A percentile compares a stretch with the other conserved stretches of the same genome.
Evolutionary conservation across 2,888 invertebrate genomes (phyloP).

Genomic region (Chirona hameri): DNA sequence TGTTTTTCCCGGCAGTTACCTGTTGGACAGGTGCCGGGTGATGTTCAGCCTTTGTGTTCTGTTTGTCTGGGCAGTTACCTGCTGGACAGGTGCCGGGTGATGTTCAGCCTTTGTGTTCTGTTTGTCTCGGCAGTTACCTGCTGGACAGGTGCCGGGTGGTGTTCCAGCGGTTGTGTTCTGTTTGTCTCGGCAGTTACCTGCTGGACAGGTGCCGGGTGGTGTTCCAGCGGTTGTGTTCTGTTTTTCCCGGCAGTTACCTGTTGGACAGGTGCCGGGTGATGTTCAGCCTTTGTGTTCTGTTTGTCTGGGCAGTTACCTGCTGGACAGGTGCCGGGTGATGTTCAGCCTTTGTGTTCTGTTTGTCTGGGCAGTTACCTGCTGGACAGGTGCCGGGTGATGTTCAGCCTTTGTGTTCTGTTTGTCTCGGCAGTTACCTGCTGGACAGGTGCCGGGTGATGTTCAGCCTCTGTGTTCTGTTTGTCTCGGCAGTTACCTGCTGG

Average conservation of each 20-base stretch:
- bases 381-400: background rate
- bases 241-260: background rate
- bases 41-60: background rate
- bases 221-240: constrained; percentile 56
- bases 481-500: background rate
- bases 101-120: too few species aligned
- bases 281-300: background rate
- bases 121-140: background rate
- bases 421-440: constrained; percentile 54
- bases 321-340: constrained; percentile 59
- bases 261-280: background rate
- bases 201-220: constrained; percentile 59
- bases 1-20: background rate
- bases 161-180: background rate
- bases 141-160: background rate
- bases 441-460: constrained; percentile 59
- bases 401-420: background rate
- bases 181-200: constrained; percentile 51
- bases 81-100: constrained; percentile 58
- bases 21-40: too few species aligned
- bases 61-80: constrained; percentile 51
- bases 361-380: background rate
- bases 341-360: too few species aligned
- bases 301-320: constrained; percentile 52
- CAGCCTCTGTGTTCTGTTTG: too few species aligned